Conservation (phyloP, 2,797 vertebrate genomes). For the Parauchenoglanis ngamensis region DNA sequence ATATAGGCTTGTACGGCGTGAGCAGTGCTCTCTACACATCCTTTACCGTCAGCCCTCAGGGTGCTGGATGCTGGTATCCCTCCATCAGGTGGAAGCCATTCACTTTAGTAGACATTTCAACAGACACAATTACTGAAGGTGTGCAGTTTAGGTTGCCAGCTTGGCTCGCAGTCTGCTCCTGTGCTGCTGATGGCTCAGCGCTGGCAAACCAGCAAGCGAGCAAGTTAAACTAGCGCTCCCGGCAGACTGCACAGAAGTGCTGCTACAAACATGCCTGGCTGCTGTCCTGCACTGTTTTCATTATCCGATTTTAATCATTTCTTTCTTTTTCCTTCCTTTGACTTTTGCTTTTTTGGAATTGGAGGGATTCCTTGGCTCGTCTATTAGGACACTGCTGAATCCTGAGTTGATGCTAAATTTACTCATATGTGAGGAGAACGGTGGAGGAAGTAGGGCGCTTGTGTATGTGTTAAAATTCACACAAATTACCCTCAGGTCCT, state of each 20-base stretch:
- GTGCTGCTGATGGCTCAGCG: constrained; percentile 35
- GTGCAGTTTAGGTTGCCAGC: constrained; percentile 20
- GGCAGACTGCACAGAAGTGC: constrained; percentile 3
- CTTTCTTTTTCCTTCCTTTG: background rate
- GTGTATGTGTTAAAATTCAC: constrained; percentile 49
- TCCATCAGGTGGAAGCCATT: constrained; percentile 13
- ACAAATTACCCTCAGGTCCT: constrained; percentile 61
- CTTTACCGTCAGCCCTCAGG: background rate
- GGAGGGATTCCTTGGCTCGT: constrained; percentile 4
- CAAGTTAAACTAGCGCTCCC: constrained; percentile 26
- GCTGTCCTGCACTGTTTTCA: background rate
- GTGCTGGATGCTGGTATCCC: background rate
- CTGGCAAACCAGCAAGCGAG: constrained; percentile 42
- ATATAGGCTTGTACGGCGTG: background rate
- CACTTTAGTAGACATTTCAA: background rate
- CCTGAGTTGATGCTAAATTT: constrained; percentile 24
- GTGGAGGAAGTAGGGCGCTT: background rate
- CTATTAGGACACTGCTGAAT: background rate
- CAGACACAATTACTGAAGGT: constrained; percentile 31
- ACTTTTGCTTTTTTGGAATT: constrained; percentile 22
- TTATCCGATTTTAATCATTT: constrained; percentile 12
- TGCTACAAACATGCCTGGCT: constrained; percentile 30
- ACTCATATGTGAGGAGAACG: background rate
- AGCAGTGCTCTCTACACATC: background rate
- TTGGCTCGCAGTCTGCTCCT: constrained; percentile 18